These are phyloP conservation scores for Cerastoderma edule DNA, from an alignment of 2,888 invertebrate species.

Conservation along the genomic window DNA sequence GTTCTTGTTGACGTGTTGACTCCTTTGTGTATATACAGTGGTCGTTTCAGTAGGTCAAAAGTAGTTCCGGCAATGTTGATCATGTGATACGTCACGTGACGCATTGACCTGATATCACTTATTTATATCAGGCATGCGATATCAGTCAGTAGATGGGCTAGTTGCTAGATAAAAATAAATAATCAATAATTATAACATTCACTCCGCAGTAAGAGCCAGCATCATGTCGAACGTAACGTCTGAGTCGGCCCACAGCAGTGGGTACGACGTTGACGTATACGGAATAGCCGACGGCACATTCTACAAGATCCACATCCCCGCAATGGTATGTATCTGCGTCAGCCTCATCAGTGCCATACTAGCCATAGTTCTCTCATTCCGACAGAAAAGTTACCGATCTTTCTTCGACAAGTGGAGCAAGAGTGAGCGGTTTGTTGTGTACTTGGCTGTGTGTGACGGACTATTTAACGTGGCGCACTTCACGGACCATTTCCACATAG, in stretches of 20 bases:
- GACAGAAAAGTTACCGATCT: slow-evolving; percentile 10
- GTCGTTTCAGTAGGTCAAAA: no score
- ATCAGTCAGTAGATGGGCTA: no score
- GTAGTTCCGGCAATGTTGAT: no score
- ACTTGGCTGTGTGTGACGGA: slow-evolving; percentile 62
- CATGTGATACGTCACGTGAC: no score
- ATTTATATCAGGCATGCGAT: no score
- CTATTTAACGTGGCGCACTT: slow-evolving; percentile 62
- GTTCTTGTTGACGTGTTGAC: no score
- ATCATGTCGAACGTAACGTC: no score
- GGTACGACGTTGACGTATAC: slow-evolving; percentile 57
- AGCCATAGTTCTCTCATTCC: slow-evolving; percentile 46
- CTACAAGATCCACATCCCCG: slow-evolving; percentile 55
- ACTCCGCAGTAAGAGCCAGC: no score
- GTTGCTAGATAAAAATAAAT: no score
- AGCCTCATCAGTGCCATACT: slow-evolving; percentile 49
- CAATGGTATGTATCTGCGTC: slow-evolving; percentile 46
- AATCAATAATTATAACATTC: no score
- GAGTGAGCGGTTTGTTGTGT: slow-evolving; percentile 63
- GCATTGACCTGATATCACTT: no score
- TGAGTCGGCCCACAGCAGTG: slow-evolving; percentile 23
- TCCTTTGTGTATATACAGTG: no score
- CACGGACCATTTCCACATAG: slow-evolving; percentile 63
- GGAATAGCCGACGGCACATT: slow-evolving; percentile 54
- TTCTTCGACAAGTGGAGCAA: slow-evolving; percentile 57